Percentiles rank a stretch among this genome's conserved stretches.
Conservation (phyloP, 1,140 invertebrate genomes). For the Leptinotarsa lineolata region DNA sequence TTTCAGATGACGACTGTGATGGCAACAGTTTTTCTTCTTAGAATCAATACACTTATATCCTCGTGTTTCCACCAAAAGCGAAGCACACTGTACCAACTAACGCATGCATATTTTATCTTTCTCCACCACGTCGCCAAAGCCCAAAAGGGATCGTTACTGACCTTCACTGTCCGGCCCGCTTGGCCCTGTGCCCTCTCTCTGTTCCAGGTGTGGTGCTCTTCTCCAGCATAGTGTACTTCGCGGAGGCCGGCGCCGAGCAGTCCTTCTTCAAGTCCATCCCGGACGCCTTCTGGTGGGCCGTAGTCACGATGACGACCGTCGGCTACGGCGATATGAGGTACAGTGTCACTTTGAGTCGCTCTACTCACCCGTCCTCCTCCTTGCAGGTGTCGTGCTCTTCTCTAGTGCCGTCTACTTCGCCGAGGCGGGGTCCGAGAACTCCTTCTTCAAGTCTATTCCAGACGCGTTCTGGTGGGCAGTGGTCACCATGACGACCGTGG, state of each 20-base stretch:
- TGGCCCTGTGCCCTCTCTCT: conserved; percentile 29
- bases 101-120: neutral
- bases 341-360: conserved; percentile 50
- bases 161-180: conserved; percentile 6
- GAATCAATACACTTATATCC: no score
- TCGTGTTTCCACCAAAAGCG: neutral
- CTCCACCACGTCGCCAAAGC: neutral
- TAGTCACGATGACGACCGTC: conserved; percentile 93
- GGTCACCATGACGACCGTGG: conserved; percentile 99
- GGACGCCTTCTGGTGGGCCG: conserved; percentile 95
- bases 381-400: conserved; percentile 98
- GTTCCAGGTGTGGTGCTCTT: conserved; percentile 95
- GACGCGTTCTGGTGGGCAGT: conserved; percentile 99
- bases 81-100: neutral
- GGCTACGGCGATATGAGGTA: conserved; percentile 98
- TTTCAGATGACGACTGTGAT: no score
- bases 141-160: conserved; percentile 2
- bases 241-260: conserved; percentile 93
- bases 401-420: conserved; percentile 99
- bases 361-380: conserved; percentile 52
- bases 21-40: no score
- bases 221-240: conserved; percentile 97
- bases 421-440: conserved; percentile 95
- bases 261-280: conserved; percentile 98
- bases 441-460: conserved; percentile 98